Conservation (phyloP, 2,888 invertebrate genomes). For the Ichneumoninae sp. region DNA sequence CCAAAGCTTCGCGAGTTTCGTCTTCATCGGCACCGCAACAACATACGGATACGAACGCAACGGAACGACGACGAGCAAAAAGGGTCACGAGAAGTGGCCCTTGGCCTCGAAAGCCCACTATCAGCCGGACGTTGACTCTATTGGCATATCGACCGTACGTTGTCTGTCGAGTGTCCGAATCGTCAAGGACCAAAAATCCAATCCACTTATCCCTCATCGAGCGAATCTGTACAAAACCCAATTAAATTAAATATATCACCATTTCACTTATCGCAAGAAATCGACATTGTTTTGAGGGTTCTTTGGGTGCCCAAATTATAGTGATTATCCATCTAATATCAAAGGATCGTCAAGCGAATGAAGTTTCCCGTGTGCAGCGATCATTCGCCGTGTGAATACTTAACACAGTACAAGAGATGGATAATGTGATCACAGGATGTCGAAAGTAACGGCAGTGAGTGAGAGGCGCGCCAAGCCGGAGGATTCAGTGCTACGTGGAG, state of each 20-base stretch:
- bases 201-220: not conserved
- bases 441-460: not conserved
- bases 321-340: constrained; percentile 45
- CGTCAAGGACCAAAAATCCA: not conserved
- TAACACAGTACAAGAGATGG: not conserved
- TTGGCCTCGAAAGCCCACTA: constrained; percentile 35
- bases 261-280: constrained; percentile 22
- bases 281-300: constrained; percentile 9
- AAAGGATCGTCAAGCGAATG: not conserved
- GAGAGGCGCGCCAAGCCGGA: not conserved
- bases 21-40: not conserved
- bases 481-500: constrained; percentile 32
- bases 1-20: not conserved
- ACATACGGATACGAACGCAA: not conserved
- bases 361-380: not conserved
- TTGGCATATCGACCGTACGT: constrained; percentile 51
- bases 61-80: not conserved
- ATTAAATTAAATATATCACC: constrained; percentile 28
- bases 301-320: constrained; percentile 18
- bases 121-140: constrained; percentile 39
- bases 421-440: not conserved
- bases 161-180: constrained; percentile 20
- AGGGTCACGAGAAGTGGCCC: not conserved
- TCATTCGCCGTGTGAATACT: not conserved
- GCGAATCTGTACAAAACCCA: constrained; percentile 8